Conservation (phyloP, 2,113 vertebrate genomes). For the Andinoacara biseriatus region DNA sequence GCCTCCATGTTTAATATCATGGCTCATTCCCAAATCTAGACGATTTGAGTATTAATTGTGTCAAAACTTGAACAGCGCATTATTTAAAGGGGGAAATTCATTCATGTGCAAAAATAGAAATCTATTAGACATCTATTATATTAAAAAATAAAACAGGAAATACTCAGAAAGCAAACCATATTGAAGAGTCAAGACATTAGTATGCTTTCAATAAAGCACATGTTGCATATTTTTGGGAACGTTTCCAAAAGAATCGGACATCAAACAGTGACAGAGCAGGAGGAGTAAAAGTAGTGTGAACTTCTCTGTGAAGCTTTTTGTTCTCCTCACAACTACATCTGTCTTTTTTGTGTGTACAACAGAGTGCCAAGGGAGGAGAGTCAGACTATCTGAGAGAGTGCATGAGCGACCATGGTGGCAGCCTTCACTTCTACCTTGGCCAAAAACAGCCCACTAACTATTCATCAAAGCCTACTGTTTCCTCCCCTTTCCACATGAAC, state of each 20-base stretch:
- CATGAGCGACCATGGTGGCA: neutral
- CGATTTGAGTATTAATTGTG: neutral
- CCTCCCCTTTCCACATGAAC: constrained; percentile 27
- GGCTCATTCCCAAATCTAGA: neutral
- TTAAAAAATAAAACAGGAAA: neutral
- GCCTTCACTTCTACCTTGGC: neutral
- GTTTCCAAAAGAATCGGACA: neutral
- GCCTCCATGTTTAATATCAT: neutral
- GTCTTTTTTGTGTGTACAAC: neutral
- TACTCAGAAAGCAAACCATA: neutral
- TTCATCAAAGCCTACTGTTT: constrained; percentile 9
- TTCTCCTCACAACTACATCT: neutral
- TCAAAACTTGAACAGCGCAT: neutral
- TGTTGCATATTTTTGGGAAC: neutral
- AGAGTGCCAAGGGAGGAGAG: neutral
- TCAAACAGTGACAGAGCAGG: neutral
- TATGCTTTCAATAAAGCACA: neutral
- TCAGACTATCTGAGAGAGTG: constrained; percentile 1
- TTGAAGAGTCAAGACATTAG: neutral
- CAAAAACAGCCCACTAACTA: constrained; percentile 40
- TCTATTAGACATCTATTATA: neutral
- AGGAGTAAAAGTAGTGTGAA: neutral
- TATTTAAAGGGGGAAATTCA: neutral
- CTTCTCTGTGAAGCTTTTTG: neutral
- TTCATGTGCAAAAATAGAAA: neutral